These are phyloP conservation scores for Alectoris magna DNA, from an alignment of 2,797 vertebrate genomes.

Conservation along the genomic window DNA sequence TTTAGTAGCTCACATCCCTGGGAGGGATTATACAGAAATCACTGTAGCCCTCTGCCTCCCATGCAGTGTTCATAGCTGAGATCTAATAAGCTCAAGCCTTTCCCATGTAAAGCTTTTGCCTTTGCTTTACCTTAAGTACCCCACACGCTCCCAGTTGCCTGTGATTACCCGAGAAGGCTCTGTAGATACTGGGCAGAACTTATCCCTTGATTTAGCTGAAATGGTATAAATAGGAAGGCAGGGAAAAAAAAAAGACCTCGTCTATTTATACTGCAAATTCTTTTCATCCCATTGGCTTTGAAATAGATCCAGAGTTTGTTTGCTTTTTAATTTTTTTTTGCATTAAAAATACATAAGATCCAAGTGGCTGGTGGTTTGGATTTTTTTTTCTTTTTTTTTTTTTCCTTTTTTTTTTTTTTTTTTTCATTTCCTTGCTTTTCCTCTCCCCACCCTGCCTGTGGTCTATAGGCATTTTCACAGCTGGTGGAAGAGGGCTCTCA, in stretches of 20 bases:
- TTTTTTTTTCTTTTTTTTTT: background rate
- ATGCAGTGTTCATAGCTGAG: background rate
- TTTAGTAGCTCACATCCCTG: conserved; percentile 7
- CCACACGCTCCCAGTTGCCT: accelerated
- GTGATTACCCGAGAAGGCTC: background rate
- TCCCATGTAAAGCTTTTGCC: background rate
- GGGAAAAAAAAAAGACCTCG: background rate
- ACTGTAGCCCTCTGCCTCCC: background rate
- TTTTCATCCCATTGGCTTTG: conserved; percentile 35
- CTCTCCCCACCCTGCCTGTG: background rate
- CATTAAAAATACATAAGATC: background rate
- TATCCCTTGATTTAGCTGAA: conserved; percentile 6
- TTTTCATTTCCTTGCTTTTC: accelerated
- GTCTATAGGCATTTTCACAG: background rate
- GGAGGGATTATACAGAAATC: conserved; percentile 9
- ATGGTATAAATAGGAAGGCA: background rate
- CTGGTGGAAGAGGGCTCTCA: background rate
- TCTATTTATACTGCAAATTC: conserved; percentile 20
- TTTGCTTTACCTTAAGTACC: background rate
- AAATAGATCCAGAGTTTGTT: background rate
- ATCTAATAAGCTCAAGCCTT: background rate
- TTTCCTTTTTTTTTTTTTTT: background rate
- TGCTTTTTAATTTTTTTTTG: conserved; percentile 34
- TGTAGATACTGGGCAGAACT: background rate
- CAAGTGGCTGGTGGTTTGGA: background rate